Percentiles rank a stretch among this genome's conserved stretches.
phyloP scores from a whole-genome alignment of 2,888 invertebrate species.

The Lottia gigantea region DNA sequence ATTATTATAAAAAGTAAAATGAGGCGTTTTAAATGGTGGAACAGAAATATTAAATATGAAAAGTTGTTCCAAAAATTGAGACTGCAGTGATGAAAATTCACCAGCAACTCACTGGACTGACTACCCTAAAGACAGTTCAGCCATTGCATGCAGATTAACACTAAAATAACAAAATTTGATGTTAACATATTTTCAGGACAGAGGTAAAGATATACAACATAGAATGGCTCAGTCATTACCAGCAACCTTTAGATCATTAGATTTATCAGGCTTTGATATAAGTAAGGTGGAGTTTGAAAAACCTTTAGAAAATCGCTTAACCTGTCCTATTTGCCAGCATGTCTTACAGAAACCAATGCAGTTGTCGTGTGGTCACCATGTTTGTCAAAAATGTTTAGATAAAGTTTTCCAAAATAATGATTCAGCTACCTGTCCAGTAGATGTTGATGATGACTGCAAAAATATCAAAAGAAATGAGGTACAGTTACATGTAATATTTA shows the following conservation, averaged over 20 bases:
- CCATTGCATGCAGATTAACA: too few relatives aligned
- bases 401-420: slow-evolving; percentile 28
- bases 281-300: background rate
- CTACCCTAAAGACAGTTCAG: too few relatives aligned
- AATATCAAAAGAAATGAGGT: background rate
- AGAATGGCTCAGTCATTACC: background rate
- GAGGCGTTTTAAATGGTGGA: too few relatives aligned
- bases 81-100: too few relatives aligned
- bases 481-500: background rate
- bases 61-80: too few relatives aligned
- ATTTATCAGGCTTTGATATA: background rate
- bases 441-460: slow-evolving; percentile 28
- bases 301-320: background rate
- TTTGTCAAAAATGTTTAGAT: slow-evolving; percentile 37
- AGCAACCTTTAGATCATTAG: background rate
- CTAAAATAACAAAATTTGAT: too few relatives aligned
- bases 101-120: too few relatives aligned
- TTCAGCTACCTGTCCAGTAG: slow-evolving; percentile 41
- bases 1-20: too few relatives aligned
- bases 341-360: background rate
- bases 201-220: too few relatives aligned
- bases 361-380: background rate
- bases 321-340: background rate
- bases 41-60: too few relatives aligned
- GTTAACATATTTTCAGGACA: too few relatives aligned